Conservation (phyloP, 2,888 invertebrate genomes). For the Matsumyia berberina region DNA sequence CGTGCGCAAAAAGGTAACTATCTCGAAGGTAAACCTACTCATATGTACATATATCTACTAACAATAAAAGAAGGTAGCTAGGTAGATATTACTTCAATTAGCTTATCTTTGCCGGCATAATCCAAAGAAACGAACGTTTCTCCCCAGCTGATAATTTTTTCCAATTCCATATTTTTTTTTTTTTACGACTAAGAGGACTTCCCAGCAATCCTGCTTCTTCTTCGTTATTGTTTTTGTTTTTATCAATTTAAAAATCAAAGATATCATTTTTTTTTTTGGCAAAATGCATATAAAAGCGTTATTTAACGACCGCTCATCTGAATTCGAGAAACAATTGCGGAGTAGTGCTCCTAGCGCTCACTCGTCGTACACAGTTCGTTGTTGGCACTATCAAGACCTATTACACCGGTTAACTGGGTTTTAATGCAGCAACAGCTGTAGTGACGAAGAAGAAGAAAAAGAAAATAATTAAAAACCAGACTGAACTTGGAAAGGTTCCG, state of each 20-base stretch:
- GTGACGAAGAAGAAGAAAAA: slow-evolving; percentile 1
- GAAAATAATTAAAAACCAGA: not conserved
- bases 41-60: not conserved
- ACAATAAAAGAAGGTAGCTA: not conserved
- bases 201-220: slow-evolving; percentile 3
- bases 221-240: not conserved
- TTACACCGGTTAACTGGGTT: slow-evolving; percentile 35
- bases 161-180: slow-evolving; percentile 6
- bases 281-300: slow-evolving; percentile 53
- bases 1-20: slow-evolving; percentile 15
- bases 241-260: slow-evolving; percentile 26
- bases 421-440: slow-evolving; percentile 44
- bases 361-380: slow-evolving; percentile 23
- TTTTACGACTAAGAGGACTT: slow-evolving; percentile 41
- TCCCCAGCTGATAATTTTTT: slow-evolving; percentile 20
- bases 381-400: slow-evolving; percentile 9
- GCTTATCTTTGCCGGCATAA: slow-evolving; percentile 49
- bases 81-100: not conserved
- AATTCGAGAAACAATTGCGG: slow-evolving; percentile 42
- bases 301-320: slow-evolving; percentile 35
- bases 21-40: not conserved
- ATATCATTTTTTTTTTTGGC: slow-evolving; percentile 14
- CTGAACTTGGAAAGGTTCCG: slow-evolving; percentile 24
- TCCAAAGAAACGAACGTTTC: slow-evolving; percentile 24
- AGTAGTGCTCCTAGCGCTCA: slow-evolving; percentile 6